Conservation (phyloP, 2,113 vertebrate species). For the Cisticola juncidis region DNA sequence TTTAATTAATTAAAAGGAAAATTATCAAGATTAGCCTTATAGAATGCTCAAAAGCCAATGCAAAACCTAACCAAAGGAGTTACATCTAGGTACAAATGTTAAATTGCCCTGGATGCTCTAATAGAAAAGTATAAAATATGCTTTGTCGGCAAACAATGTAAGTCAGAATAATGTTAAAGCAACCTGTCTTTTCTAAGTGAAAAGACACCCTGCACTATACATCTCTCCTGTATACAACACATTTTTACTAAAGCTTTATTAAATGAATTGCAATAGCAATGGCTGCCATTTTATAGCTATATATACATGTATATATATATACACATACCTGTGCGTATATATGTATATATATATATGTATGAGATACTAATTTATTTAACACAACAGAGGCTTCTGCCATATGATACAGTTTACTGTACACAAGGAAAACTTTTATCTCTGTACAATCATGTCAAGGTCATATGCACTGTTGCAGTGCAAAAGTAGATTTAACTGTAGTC, state of each 20-base stretch:
- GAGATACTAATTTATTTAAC: slow-evolving; percentile 81
- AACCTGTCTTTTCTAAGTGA: slow-evolving; percentile 84
- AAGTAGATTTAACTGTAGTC: slow-evolving; percentile 83
- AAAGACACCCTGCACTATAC: slow-evolving; percentile 86
- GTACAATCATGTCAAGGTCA: slow-evolving; percentile 92
- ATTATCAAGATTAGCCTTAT: slow-evolving; percentile 68
- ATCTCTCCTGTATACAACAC: slow-evolving; percentile 88
- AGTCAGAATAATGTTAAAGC: slow-evolving; percentile 85
- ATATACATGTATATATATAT: slow-evolving; percentile 64
- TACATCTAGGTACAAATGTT: slow-evolving; percentile 73
- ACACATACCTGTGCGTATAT: slow-evolving; percentile 58
- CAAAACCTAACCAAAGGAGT: slow-evolving; percentile 70
- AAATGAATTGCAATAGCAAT: slow-evolving; percentile 90
- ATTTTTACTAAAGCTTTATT: slow-evolving; percentile 92
- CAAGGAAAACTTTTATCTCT: slow-evolving; percentile 85
- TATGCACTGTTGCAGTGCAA: slow-evolving; percentile 95
- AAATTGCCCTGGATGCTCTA: slow-evolving; percentile 72
- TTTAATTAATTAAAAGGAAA: slow-evolving; percentile 67
- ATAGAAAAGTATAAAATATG: slow-evolving; percentile 82
- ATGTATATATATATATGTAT: slow-evolving; percentile 73
- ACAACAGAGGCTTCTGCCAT: slow-evolving; percentile 81
- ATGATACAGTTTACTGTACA: slow-evolving; percentile 88
- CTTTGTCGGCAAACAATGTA: slow-evolving; percentile 76
- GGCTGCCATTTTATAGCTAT: slow-evolving; percentile 78
- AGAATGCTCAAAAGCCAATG: slow-evolving; percentile 69